phyloP scores from a whole-genome alignment of 1,140 invertebrate species.

The Bilobella aurantiaca region DNA sequence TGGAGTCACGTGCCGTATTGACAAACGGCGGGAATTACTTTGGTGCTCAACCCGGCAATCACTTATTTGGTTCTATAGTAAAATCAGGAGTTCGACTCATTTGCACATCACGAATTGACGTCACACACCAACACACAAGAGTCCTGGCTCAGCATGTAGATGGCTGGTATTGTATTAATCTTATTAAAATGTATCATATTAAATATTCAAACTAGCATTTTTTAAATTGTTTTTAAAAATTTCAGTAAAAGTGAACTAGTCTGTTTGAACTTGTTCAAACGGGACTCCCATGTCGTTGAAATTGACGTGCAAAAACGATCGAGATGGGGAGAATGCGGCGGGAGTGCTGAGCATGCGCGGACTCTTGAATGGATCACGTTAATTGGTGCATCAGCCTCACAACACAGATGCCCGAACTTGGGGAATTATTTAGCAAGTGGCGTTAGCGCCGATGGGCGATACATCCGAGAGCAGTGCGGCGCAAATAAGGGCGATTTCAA shows the following conservation, averaged over 20 bases:
- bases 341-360: not conserved
- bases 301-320: constrained; percentile 31
- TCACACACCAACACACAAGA: constrained; percentile 20
- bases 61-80: constrained; percentile 12
- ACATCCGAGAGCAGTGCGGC: constrained; percentile 21
- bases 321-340: not conserved
- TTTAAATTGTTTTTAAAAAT: constrained; percentile 17
- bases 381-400: constrained; percentile 20
- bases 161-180: no score
- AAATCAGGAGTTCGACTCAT: constrained; percentile 21
- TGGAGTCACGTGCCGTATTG: not conserved
- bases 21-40: constrained; percentile 11
- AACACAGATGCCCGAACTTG: constrained; percentile 27
- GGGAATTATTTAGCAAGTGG: constrained; percentile 29
- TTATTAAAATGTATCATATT: no score
- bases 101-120: constrained; percentile 22
- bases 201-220: not conserved
- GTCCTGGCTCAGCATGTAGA: constrained; percentile 58
- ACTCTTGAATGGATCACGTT: constrained; percentile 24
- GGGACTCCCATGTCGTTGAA: constrained; percentile 47
- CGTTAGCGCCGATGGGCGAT: constrained; percentile 7
- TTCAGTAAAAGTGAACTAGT: constrained; percentile 47
- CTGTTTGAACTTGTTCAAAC: constrained; percentile 47
- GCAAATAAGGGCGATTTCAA: constrained; percentile 16
- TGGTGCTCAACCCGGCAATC: constrained; percentile 14